Base-by-base conservation (phyloP, 2,888 invertebrate genomes). In the Cyclophora albipunctata region DNA sequence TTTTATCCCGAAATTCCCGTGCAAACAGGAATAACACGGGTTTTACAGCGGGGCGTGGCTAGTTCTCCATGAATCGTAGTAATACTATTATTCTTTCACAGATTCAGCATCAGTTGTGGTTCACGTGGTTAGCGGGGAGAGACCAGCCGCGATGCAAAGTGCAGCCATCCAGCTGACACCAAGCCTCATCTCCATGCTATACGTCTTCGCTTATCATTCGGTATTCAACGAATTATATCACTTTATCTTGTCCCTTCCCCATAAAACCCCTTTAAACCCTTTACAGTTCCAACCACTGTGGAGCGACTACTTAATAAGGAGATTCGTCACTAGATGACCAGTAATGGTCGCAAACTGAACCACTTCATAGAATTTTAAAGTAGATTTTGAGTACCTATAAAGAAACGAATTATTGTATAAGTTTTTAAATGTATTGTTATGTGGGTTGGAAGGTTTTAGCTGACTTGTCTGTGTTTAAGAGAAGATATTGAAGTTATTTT, bases 41-140 rank as follows among this genome's bases (percentile, higher is more conserved):
- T 20, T 1, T 1, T 20, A 20, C 20, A 20, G 20, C 1, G 20
- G 20, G 20, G 20, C 20, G 20, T 20, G 20, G 20, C 20, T 20
- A 20, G 20, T 20, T 20, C 20, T 20, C 2, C 20, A 20, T 20
- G 1, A 20, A 20, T 20, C 20, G 20, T 20, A 20, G 20, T 20
- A 20, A 37, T 5, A 5, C 5, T 37, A 37, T 37, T 37, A 5
- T 58, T 64, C 62, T 60, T 66, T 67, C 49, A 63, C 91, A 87
- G 94, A 95, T 89, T 93, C 94, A 54, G 95, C 95, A 60, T 94
- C 94, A 60, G 94, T 95, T 67, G 92, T 94, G 64, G 94, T 95
- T 51, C 95, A 95, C 82, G 95, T 95, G 62, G 93, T 95, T 67
- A 95, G 94, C 77, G 95, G 95, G 73, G 92, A 91, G 75, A 87